phyloP scores from a whole-genome alignment of 2,888 invertebrate genomes.

The Tetragnatha montana region DNA sequence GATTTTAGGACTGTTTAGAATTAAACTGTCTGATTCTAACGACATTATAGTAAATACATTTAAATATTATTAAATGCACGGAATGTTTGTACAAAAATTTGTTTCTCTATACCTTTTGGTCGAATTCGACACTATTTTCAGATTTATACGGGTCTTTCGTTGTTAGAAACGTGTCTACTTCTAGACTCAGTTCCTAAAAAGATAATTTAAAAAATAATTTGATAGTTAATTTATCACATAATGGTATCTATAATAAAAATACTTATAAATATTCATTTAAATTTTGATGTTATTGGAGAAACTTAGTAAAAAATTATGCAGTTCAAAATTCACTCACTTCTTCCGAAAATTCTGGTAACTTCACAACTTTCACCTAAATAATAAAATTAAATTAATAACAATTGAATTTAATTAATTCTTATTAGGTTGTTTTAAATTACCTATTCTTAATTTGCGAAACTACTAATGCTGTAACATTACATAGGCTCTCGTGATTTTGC shows the following conservation, averaged over 20 bases:
- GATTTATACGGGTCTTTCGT: slow-evolving; percentile 43
- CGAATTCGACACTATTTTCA: slow-evolving; percentile 43
- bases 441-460: no score
- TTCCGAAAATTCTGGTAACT: neutral
- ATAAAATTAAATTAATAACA: neutral
- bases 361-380: slow-evolving; percentile 24
- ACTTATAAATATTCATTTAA: no score
- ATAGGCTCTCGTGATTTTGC: no score
- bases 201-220: neutral
- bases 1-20: neutral
- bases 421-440: no score
- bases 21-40: no score
- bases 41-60: neutral
- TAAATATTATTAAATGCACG: neutral
- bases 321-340: slow-evolving; percentile 3
- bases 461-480: no score
- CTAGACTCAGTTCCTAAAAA: slow-evolving; percentile 43
- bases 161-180: slow-evolving; percentile 27
- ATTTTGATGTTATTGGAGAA: no score
- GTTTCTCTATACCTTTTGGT: slow-evolving; percentile 26
- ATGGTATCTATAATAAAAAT: no score
- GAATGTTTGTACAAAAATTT: neutral
- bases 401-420: no score
- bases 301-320: neutral
- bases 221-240: no score